Evolutionary conservation across 2,888 invertebrate genomes (phyloP), one percentile per base, ranked within the genome.

Genomic region (Dermolepida albohirtum): DNA sequence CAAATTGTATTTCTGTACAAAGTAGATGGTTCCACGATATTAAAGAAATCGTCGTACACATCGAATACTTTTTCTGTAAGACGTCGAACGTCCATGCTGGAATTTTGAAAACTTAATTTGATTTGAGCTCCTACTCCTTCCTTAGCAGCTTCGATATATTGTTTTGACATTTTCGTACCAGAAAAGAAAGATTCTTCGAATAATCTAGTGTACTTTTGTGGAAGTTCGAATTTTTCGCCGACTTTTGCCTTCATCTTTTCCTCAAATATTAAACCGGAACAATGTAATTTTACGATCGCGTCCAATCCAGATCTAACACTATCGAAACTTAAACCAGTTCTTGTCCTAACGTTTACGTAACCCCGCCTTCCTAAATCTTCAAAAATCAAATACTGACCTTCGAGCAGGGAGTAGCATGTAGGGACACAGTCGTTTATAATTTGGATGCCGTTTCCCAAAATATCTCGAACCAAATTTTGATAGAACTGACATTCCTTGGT

Each of bases 401-500:
- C 70, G 39, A 78, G 77, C 1, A 75, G 72, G 1, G 80, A 71
- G 70, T 80, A 82, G 71, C 82, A 84, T 14, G 73, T 66, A 1
- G 84, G 77, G 0, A 84, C 78, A 77, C 79, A 80, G 17, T 73
- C 72, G 17, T 71, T 66, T 17, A 77, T 68, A 71, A 55, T 66
- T 52, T 62, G 34, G 14, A 76, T 79, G 72, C n/a, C 74, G 71
- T 63, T 74, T 11, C 76, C 71, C 12, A 80, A 75, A 8, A 87
- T 72, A 12, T 79, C 70, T 0, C 86, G 85, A 55, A 85, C 71
- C 11, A 86, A 75, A 65, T 83, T 74, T 29, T 78, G 76, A 70
- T 85, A 87, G 43, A 87, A 83, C 0, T 73, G 72, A 1, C 82
- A 80, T 75, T 88, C 88, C 47, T 87, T 85, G 22, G 80, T 77